Evolutionary conservation across 2,113 vertebrate genomes (phyloP).

Genomic region (Oreochromis spilurus): DNA sequence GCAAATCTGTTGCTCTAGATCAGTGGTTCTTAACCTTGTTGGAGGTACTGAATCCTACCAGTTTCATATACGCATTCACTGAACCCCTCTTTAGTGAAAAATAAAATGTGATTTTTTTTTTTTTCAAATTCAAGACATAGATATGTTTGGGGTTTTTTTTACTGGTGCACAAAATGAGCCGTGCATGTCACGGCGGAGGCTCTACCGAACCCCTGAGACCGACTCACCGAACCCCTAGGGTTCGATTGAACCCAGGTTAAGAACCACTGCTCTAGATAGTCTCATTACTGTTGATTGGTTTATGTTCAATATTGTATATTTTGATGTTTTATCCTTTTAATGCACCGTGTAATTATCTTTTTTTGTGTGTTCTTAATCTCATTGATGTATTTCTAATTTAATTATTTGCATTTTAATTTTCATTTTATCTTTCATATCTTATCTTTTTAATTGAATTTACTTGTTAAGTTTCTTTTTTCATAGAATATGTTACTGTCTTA

Average conservation of each 20-base stretch:
- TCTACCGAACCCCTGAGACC: too few relatives aligned
- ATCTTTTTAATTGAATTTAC: background rate
- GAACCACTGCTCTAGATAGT: background rate
- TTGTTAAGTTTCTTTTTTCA: background rate
- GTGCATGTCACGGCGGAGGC: too few relatives aligned
- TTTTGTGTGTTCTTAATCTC: background rate
- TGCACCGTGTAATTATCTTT: rapidly evolving
- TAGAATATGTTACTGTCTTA: background rate
- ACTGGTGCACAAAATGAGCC: too few relatives aligned
- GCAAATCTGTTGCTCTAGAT: background rate
- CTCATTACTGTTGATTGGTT: background rate
- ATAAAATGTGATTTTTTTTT: too few relatives aligned
- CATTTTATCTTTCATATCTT: background rate
- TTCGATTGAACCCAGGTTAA: too few relatives aligned
- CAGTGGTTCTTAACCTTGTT: too few relatives aligned
- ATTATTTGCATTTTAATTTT: background rate
- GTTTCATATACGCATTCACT: too few relatives aligned
- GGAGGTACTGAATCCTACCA: too few relatives aligned
- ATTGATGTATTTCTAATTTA: background rate
- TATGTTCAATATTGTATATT: background rate
- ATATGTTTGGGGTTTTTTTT: too few relatives aligned
- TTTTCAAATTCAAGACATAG: too few relatives aligned
- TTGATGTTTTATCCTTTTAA: background rate
- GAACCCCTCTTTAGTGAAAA: too few relatives aligned
- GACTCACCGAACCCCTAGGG: too few relatives aligned